Evolutionary conservation across 1,140 invertebrate species (phyloP).

Genomic region (Euschistus heros): DNA sequence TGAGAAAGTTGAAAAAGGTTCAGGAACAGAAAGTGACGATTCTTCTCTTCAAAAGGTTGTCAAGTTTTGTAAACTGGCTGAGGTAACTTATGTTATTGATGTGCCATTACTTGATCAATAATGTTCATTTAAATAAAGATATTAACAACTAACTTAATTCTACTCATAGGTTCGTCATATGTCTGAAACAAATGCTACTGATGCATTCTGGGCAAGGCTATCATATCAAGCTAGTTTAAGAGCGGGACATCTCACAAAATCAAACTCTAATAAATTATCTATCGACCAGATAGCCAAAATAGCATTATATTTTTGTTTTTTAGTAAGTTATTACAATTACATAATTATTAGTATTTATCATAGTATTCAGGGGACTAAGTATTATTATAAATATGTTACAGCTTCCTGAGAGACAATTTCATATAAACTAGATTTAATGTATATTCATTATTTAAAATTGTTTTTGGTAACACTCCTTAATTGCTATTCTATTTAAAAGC

Average conservation of each 20-base stretch:
- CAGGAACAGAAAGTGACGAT: slow-evolving; percentile 75
- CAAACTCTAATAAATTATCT: slow-evolving; percentile 56
- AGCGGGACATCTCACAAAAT: slow-evolving; percentile 54
- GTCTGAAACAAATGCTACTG: slow-evolving; percentile 69
- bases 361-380: too few relatives aligned
- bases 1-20: slow-evolving; percentile 48
- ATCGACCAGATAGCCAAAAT: slow-evolving; percentile 60
- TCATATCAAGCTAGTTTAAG: slow-evolving; percentile 71
- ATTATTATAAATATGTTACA: too few relatives aligned
- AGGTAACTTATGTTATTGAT: slow-evolving; percentile 56
- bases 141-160: too few relatives aligned
- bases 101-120: not conserved
- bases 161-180: slow-evolving; percentile 52
- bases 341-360: slow-evolving; percentile 6
- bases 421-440: too few relatives aligned
- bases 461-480: too few relatives aligned
- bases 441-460: too few relatives aligned
- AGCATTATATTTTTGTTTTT: slow-evolving; percentile 62
- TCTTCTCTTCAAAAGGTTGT: slow-evolving; percentile 56
- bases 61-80: slow-evolving; percentile 73
- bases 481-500: too few relatives aligned
- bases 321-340: slow-evolving; percentile 42
- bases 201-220: slow-evolving; percentile 68
- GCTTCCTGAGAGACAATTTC: too few relatives aligned
- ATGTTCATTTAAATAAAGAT: too few relatives aligned